These are phyloP conservation scores for Antrozous pallidus DNA, from an alignment of 2,797 vertebrate genomes.

Conservation along the genomic window DNA sequence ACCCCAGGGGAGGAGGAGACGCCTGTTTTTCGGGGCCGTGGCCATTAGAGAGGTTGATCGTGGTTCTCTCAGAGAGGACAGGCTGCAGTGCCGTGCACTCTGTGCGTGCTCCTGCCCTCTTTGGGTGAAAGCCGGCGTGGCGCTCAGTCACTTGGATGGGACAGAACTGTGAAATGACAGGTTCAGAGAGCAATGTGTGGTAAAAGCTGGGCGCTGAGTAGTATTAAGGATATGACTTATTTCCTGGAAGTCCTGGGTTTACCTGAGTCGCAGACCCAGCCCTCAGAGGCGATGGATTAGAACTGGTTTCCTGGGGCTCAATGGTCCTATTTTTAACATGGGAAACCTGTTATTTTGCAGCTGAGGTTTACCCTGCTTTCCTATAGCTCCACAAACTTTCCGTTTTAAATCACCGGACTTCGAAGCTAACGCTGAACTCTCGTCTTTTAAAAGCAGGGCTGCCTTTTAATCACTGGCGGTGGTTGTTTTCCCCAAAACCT, in stretches of 20 bases:
- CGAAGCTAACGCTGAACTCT: slow-evolving; percentile 85
- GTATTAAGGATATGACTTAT: slow-evolving; percentile 43
- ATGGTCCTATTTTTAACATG: slow-evolving; percentile 82
- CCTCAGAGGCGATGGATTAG: slow-evolving; percentile 75
- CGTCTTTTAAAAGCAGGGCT: slow-evolving; percentile 84
- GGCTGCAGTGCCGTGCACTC: not conserved
- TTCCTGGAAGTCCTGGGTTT: slow-evolving; percentile 71
- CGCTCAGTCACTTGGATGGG: not conserved
- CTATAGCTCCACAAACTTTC: slow-evolving; percentile 83
- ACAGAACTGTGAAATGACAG: slow-evolving; percentile 15
- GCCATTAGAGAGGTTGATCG: not conserved
- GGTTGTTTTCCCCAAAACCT: slow-evolving; percentile 77
- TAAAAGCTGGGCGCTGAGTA: slow-evolving; percentile 34
- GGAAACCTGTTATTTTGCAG: slow-evolving; percentile 84
- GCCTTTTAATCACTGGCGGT: slow-evolving; percentile 84
- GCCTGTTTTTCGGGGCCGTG: slow-evolving; percentile 44
- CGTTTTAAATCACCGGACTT: slow-evolving; percentile 86
- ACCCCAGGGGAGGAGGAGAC: slow-evolving; percentile 59
- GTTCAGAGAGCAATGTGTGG: not conserved
- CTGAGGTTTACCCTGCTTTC: slow-evolving; percentile 82
- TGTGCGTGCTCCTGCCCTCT: not conserved
- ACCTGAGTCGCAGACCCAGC: slow-evolving; percentile 51
- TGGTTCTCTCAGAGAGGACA: not conserved
- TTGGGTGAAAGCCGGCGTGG: not conserved
- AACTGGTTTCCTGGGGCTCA: slow-evolving; percentile 78